phyloP scores from a whole-genome alignment of 2,888 invertebrate species.

The Congeria kusceri region DNA sequence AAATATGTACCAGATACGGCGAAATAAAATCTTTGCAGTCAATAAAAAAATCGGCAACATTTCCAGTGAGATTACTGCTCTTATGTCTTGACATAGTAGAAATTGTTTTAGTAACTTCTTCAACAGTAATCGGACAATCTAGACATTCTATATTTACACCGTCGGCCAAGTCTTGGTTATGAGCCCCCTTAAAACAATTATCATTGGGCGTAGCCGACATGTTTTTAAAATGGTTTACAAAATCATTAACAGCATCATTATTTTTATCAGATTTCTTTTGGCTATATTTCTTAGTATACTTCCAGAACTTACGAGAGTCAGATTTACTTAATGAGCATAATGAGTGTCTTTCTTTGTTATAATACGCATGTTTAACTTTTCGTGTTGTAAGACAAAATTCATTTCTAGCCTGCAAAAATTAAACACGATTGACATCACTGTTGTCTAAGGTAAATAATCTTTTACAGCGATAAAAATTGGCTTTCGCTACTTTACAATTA shows the following conservation, averaged over 20 bases:
- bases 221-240: too few relatives aligned
- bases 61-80: slow-evolving; percentile 18
- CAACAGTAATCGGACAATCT: neutral
- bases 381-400: too few relatives aligned
- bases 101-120: slow-evolving; percentile 2
- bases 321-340: too few relatives aligned
- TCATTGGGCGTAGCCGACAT: too few relatives aligned
- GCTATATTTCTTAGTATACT: neutral
- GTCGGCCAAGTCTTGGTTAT: neutral
- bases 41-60: slow-evolving; percentile 22
- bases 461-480: slow-evolving; percentile 2
- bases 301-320: too few relatives aligned
- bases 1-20: slow-evolving; percentile 13
- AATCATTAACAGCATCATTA: neutral
- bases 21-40: neutral
- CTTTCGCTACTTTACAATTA: neutral
- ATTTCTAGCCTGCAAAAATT: too few relatives aligned
- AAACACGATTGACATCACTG: neutral
- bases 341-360: too few relatives aligned
- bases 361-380: too few relatives aligned
- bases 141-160: slow-evolving; percentile 4
- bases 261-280: neutral
- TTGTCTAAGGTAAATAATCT: neutral
- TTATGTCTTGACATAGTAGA: slow-evolving; percentile 8
- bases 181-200: too few relatives aligned